Conservation (phyloP, 2,113 vertebrate genomes). For the Hippocampus zosterae region DNA sequence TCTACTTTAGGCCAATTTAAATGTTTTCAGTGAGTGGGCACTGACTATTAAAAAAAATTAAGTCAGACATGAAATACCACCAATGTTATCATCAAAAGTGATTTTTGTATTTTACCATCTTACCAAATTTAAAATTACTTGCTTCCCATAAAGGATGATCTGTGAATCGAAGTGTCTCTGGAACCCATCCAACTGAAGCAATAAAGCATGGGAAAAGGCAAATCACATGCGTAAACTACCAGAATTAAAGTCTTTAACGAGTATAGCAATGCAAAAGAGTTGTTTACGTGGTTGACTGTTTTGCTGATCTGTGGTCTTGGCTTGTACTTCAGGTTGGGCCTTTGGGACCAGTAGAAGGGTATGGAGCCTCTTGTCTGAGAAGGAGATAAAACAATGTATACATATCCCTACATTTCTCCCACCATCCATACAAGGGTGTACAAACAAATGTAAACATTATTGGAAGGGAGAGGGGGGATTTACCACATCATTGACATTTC, state of each 20-base stretch:
- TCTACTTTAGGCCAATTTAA: not conserved
- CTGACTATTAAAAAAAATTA: not conserved
- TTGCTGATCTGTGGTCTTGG: constrained; percentile 94
- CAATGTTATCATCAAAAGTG: not conserved
- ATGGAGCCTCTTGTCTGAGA: constrained; percentile 91
- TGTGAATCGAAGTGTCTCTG: constrained; percentile 96
- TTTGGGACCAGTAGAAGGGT: constrained; percentile 94
- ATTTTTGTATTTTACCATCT: constrained; percentile 18
- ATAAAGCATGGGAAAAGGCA: not conserved
- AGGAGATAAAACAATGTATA: constrained; percentile 15
- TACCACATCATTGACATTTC: not conserved
- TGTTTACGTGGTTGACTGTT: constrained; percentile 83
- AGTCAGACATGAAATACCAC: not conserved
- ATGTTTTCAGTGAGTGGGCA: not conserved
- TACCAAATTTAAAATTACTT: constrained; percentile 92
- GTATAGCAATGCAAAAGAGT: constrained; percentile 29
- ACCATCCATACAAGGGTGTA: not conserved
- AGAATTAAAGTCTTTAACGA: not conserved
- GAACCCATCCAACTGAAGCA: constrained; percentile 86
- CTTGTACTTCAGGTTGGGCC: constrained; percentile 95
- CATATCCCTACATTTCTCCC: not conserved
- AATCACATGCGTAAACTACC: not conserved
- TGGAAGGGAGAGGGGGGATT: not conserved
- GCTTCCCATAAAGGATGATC: constrained; percentile 90
- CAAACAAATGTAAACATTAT: not conserved